phyloP scores from a whole-genome alignment of 2,888 invertebrate genomes.

The Drosophila anomelani region DNA sequence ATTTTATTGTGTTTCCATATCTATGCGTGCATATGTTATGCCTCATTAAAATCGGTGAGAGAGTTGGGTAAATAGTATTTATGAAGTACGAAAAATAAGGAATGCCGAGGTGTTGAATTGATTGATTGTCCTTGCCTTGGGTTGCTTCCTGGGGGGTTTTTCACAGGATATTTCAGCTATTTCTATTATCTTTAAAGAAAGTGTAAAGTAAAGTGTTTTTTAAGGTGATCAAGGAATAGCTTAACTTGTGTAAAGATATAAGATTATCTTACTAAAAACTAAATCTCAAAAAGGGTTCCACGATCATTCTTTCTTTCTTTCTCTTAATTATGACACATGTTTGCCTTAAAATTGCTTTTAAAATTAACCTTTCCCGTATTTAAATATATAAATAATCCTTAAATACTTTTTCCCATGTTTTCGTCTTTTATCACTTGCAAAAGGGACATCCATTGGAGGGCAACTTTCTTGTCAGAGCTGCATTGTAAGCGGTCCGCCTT shows the following conservation, averaged over 20 bases:
- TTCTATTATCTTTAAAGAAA: not conserved
- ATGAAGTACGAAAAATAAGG: slow-evolving; percentile 14
- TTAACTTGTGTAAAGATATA: not conserved
- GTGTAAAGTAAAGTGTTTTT: not conserved
- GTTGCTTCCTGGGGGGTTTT: not conserved
- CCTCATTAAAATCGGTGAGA: slow-evolving; percentile 23
- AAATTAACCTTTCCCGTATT: not conserved
- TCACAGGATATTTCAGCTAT: too few relatives aligned
- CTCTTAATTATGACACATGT: not conserved
- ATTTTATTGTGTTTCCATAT: slow-evolving; percentile 23
- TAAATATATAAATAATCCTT: too few relatives aligned
- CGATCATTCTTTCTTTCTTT: too few relatives aligned
- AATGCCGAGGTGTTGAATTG: slow-evolving; percentile 17
- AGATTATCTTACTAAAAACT: not conserved
- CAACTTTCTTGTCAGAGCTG: slow-evolving; percentile 53
- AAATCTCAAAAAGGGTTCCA: not conserved
- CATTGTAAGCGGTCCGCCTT: slow-evolving; percentile 50
- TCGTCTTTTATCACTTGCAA: not conserved
- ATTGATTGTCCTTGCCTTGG: slow-evolving; percentile 7
- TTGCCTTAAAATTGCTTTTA: not conserved
- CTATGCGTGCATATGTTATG: slow-evolving; percentile 3
- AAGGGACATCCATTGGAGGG: slow-evolving; percentile 24
- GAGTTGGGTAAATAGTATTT: slow-evolving; percentile 2
- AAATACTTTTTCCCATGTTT: too few relatives aligned
- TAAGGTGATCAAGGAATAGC: too few relatives aligned